Conservation (phyloP, 1,140 invertebrate species). For the Scaptomyza pallida region DNA sequence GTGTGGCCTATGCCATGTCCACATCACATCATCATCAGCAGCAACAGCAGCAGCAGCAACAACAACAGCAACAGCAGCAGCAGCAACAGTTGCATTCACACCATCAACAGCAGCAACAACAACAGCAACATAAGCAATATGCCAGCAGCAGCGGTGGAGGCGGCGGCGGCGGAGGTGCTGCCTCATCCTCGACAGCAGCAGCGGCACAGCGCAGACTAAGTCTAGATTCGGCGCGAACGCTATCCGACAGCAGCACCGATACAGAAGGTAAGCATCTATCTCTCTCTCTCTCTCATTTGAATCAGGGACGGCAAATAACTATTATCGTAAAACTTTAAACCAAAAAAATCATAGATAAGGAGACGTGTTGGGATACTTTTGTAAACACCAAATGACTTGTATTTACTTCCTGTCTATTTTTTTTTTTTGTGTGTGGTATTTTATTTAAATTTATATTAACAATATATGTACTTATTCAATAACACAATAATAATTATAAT, state of each 20-base stretch:
- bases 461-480: too few relatives aligned
- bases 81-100: constrained; percentile 29
- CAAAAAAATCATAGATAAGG: too few relatives aligned
- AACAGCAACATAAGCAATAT: constrained; percentile 54
- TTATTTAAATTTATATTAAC: too few relatives aligned
- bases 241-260: constrained; percentile 89
- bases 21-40: constrained; percentile 23
- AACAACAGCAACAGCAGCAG: constrained; percentile 13
- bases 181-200: constrained; percentile 55
- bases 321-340: too few relatives aligned
- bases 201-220: constrained; percentile 86
- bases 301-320: too few relatives aligned
- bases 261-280: constrained; percentile 85
- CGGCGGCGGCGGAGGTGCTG: constrained; percentile 42
- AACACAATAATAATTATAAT: too few relatives aligned
- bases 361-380: too few relatives aligned
- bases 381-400: too few relatives aligned
- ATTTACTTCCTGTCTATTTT: too few relatives aligned
- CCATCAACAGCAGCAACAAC: constrained; percentile 36
- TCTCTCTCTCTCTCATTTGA: too few relatives aligned
- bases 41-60: constrained; percentile 6
- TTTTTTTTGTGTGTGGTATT: too few relatives aligned
- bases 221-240: constrained; percentile 88
- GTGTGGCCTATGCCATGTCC: constrained; percentile 37
- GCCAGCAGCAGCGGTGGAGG: constrained; percentile 50